phyloP scores from a whole-genome alignment of 2,888 invertebrate species.

The Glyphotaelius pellucidus region DNA sequence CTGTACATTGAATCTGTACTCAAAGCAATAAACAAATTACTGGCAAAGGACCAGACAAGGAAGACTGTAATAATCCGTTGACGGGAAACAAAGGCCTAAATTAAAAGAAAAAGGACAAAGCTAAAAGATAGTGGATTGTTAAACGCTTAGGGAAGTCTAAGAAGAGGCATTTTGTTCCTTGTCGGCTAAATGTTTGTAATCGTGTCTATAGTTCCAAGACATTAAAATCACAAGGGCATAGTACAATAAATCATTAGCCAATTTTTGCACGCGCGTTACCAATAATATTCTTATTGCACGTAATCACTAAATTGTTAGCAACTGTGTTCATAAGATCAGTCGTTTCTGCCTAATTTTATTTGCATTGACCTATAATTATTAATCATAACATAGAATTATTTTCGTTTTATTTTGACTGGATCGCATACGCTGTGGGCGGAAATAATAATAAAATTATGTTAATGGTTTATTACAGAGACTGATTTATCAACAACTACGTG shows the following conservation, averaged over 20 bases:
- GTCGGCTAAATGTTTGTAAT: conserved; percentile 25
- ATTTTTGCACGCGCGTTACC: background rate
- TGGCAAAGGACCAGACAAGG: conserved; percentile 20
- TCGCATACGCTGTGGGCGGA: no score
- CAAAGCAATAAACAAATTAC: conserved; percentile 53
- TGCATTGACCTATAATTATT: no score
- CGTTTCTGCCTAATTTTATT: no score
- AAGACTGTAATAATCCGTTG: background rate
- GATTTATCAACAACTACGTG: no score
- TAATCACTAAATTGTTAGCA: background rate
- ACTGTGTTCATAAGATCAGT: background rate
- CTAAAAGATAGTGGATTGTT: conserved; percentile 37
- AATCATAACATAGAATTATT: no score
- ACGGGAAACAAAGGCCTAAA: conserved; percentile 38
- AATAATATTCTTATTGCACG: background rate
- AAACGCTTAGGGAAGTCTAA: conserved; percentile 48
- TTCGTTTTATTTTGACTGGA: no score
- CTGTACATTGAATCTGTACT: conserved; percentile 36
- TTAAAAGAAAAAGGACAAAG: conserved; percentile 19
- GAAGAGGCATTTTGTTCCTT: background rate
- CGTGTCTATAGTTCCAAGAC: background rate
- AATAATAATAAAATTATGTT: no score
- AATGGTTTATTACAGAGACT: no score
- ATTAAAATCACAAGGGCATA: conserved; percentile 35
- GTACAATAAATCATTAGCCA: conserved; percentile 35